These are phyloP conservation scores for Rhizomys pruinosus DNA, from an alignment of 2,113 vertebrate genomes.

Conservation along the genomic window DNA sequence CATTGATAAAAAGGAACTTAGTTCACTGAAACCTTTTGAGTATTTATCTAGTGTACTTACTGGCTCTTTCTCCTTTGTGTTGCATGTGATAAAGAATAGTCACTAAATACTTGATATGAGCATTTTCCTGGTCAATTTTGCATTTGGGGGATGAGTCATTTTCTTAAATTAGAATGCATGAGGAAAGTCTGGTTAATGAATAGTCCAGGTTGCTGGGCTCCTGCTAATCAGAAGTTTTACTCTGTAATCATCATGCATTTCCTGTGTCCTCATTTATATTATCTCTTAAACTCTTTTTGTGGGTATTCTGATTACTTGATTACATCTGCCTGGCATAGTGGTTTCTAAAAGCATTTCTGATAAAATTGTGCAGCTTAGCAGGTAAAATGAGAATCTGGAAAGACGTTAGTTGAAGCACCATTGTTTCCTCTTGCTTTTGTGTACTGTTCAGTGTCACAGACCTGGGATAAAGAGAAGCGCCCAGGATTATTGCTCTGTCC, in stretches of 20 bases:
- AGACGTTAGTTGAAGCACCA: constrained; percentile 8
- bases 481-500: not conserved
- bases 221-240: constrained; percentile 65
- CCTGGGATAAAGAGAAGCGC: constrained; percentile 24
- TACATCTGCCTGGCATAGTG: constrained; percentile 18
- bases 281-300: constrained; percentile 19
- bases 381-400: constrained; percentile 56
- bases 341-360: constrained; percentile 61
- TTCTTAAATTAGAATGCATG: constrained; percentile 50
- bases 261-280: constrained; percentile 64
- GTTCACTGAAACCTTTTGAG: not conserved
- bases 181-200: constrained; percentile 56
- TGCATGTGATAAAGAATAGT: constrained; percentile 51
- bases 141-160: constrained; percentile 55
- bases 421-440: constrained; percentile 13
- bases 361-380: constrained; percentile 36
- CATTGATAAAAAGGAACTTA: not conserved
- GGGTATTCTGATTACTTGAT: constrained; percentile 68
- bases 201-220: not conserved
- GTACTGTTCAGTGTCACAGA: not conserved
- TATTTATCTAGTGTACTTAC: not conserved
- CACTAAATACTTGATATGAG: constrained; percentile 51
- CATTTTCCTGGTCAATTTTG: constrained; percentile 55
- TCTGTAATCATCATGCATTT: constrained; percentile 63
- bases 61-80: constrained; percentile 49